Percentiles rank a stretch among this genome's conserved stretches.
Conservation (phyloP, 2,888 invertebrate genomes). For the Agrochola macilenta region DNA sequence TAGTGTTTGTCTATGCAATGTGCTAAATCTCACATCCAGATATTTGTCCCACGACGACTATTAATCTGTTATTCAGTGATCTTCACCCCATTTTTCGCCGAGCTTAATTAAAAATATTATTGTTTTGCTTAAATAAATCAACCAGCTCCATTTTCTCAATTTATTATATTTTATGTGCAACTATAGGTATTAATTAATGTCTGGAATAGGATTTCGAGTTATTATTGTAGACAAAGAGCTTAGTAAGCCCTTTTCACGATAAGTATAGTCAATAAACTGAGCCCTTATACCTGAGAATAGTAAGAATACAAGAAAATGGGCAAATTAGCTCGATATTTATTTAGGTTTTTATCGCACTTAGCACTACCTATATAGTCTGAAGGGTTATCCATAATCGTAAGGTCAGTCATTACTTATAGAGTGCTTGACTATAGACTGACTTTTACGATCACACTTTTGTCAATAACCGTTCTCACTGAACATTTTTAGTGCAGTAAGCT, state of each 20-base stretch:
- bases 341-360: neutral
- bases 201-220: slow-evolving; percentile 20
- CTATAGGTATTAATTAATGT: neutral
- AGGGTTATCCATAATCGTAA: slow-evolving; percentile 7
- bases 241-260: slow-evolving; percentile 13
- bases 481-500: neutral
- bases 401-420: neutral
- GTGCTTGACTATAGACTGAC: neutral
- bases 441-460: neutral
- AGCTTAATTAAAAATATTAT: neutral
- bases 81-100: neutral
- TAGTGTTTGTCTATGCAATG: neutral
- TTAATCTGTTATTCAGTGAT: neutral
- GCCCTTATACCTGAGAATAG: slow-evolving; percentile 7
- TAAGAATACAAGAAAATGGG: slow-evolving; percentile 19
- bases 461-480: neutral
- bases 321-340: slow-evolving; percentile 30
- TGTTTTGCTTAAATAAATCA: neutral
- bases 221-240: slow-evolving; percentile 25
- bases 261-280: slow-evolving; percentile 30
- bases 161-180: neutral
- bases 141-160: neutral
- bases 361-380: neutral
- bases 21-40: too few relatives aligned
- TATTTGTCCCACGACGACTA: neutral